phyloP scores from a whole-genome alignment of 2,113 vertebrate species.

The Gambusia holbrooki region DNA sequence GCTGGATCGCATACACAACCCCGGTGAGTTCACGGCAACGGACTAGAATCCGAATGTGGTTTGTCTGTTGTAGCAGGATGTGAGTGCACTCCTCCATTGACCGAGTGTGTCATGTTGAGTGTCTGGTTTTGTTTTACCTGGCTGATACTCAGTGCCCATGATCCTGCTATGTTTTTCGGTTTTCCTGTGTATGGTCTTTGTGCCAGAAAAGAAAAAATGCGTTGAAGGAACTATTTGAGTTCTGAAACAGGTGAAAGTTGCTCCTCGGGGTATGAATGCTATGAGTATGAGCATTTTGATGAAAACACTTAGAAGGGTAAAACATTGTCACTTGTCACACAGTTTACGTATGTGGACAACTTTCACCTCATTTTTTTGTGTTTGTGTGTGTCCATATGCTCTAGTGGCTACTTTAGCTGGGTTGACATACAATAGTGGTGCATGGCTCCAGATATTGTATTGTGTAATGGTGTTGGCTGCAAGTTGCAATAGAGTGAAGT shows the following conservation, averaged over 20 bases:
- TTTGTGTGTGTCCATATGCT: constrained; percentile 23
- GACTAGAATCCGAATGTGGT: constrained; percentile 8
- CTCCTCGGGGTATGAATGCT: constrained; percentile 24
- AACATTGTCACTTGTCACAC: constrained; percentile 9
- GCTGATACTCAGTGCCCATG: constrained; percentile 44
- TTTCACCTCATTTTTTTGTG: constrained; percentile 51
- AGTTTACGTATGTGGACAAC: constrained; percentile 40
- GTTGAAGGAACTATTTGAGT: constrained; percentile 8
- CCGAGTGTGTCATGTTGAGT: constrained; percentile 25
- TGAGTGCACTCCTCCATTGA: constrained; percentile 34
- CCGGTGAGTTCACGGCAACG: constrained; percentile 82
- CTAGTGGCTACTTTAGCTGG: constrained; percentile 24
- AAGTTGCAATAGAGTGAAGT: constrained; percentile 32
- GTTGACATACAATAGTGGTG: constrained; percentile 44
- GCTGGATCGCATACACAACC: constrained; percentile 97
- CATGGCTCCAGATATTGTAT: constrained; percentile 70
- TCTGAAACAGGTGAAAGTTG: constrained; percentile 63
- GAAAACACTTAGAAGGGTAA: constrained; percentile 13
- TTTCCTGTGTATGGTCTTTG: constrained; percentile 18
- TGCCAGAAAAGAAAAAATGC: constrained; percentile 2
- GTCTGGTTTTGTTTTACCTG: constrained; percentile 35
- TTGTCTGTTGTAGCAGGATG: constrained; percentile 9
- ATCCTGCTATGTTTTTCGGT: constrained; percentile 31
- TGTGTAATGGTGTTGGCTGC: constrained; percentile 54
- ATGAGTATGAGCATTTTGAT: constrained; percentile 14